These are phyloP conservation scores for Sarcophaga caerulescens DNA, from an alignment of 2,888 invertebrate species.

Conservation along the genomic window DNA sequence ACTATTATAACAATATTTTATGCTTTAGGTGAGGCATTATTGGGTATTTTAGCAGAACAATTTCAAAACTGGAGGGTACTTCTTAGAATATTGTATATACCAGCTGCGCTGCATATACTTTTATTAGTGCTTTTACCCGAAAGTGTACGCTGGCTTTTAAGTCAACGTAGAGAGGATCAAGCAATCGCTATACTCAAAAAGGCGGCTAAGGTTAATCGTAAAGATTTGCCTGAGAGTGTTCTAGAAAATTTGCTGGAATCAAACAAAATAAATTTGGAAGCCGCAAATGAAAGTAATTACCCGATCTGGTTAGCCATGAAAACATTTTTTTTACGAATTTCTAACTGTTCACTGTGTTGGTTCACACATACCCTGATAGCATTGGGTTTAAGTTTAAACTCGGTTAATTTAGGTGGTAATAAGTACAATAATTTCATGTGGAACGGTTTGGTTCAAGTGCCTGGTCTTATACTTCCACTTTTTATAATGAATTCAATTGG, in stretches of 20 bases:
- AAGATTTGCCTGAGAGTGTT: conserved; percentile 72
- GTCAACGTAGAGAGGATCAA: conserved; percentile 83
- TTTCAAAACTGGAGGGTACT: conserved; percentile 87
- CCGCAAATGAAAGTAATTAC: conserved; percentile 73
- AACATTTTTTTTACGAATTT: conserved; percentile 74
- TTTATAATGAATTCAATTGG: conserved; percentile 85
- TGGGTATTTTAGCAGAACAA: conserved; percentile 86
- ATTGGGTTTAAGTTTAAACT: conserved; percentile 89
- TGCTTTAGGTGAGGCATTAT: conserved; percentile 86
- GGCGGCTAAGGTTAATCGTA: conserved; percentile 84
- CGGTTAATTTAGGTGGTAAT: conserved; percentile 88
- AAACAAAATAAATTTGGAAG: conserved; percentile 72
- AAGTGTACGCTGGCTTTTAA: conserved; percentile 89
- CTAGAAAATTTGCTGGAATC: conserved; percentile 71
- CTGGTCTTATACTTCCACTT: conserved; percentile 86
- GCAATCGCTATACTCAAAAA: conserved; percentile 84
- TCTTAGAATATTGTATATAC: conserved; percentile 85
- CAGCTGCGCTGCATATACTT: conserved; percentile 85
- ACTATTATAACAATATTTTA: conserved; percentile 87
- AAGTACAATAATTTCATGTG: conserved; percentile 88
- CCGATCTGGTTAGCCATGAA: conserved; percentile 73
- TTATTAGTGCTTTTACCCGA: conserved; percentile 87
- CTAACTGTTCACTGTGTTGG: conserved; percentile 89
- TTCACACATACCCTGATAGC: conserved; percentile 90
- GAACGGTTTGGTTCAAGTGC: conserved; percentile 84